Evolutionary conservation across 2,113 vertebrate genomes (phyloP).

Genomic region (Caloenas nicobarica): DNA sequence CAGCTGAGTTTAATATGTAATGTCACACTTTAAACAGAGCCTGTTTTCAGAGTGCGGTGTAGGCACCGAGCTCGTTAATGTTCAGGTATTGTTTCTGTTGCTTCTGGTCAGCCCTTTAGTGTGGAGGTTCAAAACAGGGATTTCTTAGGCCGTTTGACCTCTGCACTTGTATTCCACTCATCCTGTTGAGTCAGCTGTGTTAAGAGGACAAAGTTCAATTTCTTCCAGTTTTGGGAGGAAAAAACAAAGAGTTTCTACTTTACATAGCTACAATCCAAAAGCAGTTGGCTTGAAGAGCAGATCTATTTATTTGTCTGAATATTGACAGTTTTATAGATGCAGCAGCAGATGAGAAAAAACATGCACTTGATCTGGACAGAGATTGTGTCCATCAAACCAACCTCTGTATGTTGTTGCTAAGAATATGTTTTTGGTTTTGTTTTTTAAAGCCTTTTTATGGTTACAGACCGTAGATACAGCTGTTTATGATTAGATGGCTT

Average conservation of each 20-base stretch:
- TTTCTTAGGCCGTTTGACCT: neutral
- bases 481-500: neutral
- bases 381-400: neutral
- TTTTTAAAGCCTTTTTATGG: neutral
- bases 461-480: neutral
- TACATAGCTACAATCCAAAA: neutral
- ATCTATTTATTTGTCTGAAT: neutral
- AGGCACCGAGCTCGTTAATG: neutral
- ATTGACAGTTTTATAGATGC: neutral
- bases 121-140: neutral
- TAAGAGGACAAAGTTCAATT: slow-evolving; percentile 9
- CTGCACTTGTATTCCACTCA: slow-evolving; percentile 2
- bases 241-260: slow-evolving; percentile 5
- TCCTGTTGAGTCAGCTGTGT: slow-evolving; percentile 22
- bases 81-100: neutral
- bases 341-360: neutral
- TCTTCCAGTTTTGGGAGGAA: neutral
- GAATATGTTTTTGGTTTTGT: neutral
- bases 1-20: neutral
- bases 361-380: neutral
- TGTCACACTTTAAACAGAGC: neutral
- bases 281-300: neutral
- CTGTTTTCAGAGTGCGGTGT: neutral
- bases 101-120: neutral
- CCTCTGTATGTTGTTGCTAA: neutral